Conservation (phyloP, 2,888 invertebrate genomes). For the Clepsis dumicolana region DNA sequence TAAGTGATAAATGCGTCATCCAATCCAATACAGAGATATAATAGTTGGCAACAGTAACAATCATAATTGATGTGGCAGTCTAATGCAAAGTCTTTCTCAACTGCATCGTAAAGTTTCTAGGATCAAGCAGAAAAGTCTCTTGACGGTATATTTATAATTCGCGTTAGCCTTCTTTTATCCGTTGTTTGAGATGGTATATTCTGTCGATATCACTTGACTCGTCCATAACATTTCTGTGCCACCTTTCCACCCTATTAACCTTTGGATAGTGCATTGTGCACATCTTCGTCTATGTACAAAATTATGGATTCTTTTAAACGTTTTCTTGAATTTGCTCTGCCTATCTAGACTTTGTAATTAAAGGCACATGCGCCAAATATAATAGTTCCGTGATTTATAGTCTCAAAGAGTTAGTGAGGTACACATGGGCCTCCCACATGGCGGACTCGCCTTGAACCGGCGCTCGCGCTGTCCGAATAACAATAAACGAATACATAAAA, state of each 20-base stretch:
- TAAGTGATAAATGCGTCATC: neutral
- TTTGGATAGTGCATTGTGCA: neutral
- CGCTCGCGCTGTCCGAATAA: constrained; percentile 65
- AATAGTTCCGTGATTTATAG: constrained; percentile 29
- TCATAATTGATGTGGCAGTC: neutral
- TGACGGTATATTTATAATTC: neutral
- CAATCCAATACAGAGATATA: neutral
- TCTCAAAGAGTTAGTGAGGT: constrained; percentile 45
- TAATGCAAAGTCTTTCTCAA: neutral
- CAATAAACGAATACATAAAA: constrained; percentile 61
- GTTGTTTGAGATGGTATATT: neutral
- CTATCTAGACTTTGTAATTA: constrained; percentile 13
- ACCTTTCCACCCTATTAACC: neutral
- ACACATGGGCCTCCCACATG: constrained; percentile 67
- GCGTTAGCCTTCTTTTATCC: neutral
- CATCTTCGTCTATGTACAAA: no score
- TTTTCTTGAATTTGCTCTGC: neutral
- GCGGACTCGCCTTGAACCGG: constrained; percentile 71
- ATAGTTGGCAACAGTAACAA: neutral
- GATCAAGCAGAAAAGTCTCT: neutral
- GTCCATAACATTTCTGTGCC: neutral
- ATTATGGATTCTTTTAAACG: no score
- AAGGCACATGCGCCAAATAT: constrained; percentile 10
- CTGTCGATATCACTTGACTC: neutral
- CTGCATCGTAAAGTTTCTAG: neutral